These are phyloP conservation scores for Drosophila watanabei DNA, from an alignment of 1,140 invertebrate genomes.

Conservation along the genomic window DNA sequence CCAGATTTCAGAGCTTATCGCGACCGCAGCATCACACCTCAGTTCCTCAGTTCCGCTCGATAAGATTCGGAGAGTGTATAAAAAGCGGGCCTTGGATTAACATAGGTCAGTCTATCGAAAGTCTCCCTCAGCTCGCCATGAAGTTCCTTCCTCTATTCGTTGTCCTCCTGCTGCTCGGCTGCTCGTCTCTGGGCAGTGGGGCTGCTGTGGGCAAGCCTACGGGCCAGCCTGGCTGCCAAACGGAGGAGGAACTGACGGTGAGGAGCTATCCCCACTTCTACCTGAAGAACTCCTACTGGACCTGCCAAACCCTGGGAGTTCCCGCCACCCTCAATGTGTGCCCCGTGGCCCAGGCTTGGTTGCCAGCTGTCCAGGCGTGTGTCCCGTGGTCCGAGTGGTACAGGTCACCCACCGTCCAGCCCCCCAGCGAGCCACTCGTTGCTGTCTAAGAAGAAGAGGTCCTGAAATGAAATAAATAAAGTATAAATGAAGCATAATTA, in stretches of 20 bases:
- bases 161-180: slow-evolving; percentile 36
- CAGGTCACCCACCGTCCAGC: slow-evolving; percentile 58
- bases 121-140: slow-evolving; percentile 36
- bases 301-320: slow-evolving; percentile 40
- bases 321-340: slow-evolving; percentile 48
- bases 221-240: slow-evolving; percentile 73
- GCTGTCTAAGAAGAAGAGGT: not conserved
- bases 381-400: slow-evolving; percentile 60
- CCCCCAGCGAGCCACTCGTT: slow-evolving; percentile 58
- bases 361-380: slow-evolving; percentile 52
- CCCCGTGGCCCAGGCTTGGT: slow-evolving; percentile 12
- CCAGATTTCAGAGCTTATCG: slow-evolving; percentile 31
- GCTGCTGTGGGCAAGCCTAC: slow-evolving; percentile 43
- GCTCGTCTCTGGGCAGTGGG: slow-evolving; percentile 11
- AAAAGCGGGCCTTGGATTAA: slow-evolving; percentile 37
- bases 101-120: slow-evolving; percentile 63
- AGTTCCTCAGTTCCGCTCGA: slow-evolving; percentile 61
- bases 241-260: slow-evolving; percentile 53
- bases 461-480: slow-evolving; percentile 12
- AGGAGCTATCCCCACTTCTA: slow-evolving; percentile 54
- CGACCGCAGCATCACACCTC: slow-evolving; percentile 53
- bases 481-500: not conserved
- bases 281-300: slow-evolving; percentile 64
- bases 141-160: slow-evolving; percentile 43
- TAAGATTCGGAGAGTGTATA: slow-evolving; percentile 68